phyloP scores from a whole-genome alignment of 2,888 invertebrate species.

The Caenorhabditis drosophilae region DNA sequence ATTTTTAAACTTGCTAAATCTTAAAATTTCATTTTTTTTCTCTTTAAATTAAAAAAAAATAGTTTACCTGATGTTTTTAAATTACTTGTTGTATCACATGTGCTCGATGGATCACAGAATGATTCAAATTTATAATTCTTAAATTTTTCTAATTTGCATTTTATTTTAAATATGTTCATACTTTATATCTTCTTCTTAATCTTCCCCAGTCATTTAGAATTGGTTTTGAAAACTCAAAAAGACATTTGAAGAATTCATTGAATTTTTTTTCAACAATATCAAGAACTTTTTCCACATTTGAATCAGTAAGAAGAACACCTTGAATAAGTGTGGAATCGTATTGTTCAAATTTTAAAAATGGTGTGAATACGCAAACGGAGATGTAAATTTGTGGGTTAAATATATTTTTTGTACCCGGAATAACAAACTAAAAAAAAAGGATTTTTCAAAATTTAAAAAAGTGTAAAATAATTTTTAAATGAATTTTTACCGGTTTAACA shows the following conservation, averaged over 20 bases:
- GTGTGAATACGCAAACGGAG: constrained; percentile 81
- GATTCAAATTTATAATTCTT: constrained; percentile 34
- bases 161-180: background rate
- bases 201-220: constrained; percentile 53
- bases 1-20: too few relatives aligned
- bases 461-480: too few relatives aligned
- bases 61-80: too few relatives aligned
- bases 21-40: too few relatives aligned
- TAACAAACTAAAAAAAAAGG: constrained; percentile 74
- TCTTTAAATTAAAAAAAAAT: too few relatives aligned
- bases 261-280: constrained; percentile 74
- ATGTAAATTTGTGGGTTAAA: constrained; percentile 79
- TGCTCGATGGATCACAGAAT: constrained; percentile 11
- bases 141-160: background rate
- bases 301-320: constrained; percentile 76
- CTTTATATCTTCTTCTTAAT: constrained; percentile 36
- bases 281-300: constrained; percentile 75
- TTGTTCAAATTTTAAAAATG: constrained; percentile 78
- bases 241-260: constrained; percentile 51
- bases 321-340: constrained; percentile 74
- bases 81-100: too few relatives aligned
- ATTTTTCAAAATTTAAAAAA: too few relatives aligned
- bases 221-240: constrained; percentile 55
- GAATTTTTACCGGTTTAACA: too few relatives aligned
- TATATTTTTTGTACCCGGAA: constrained; percentile 75